Conservation (phyloP, 2,888 invertebrate species). For the Cantharis rustica region DNA sequence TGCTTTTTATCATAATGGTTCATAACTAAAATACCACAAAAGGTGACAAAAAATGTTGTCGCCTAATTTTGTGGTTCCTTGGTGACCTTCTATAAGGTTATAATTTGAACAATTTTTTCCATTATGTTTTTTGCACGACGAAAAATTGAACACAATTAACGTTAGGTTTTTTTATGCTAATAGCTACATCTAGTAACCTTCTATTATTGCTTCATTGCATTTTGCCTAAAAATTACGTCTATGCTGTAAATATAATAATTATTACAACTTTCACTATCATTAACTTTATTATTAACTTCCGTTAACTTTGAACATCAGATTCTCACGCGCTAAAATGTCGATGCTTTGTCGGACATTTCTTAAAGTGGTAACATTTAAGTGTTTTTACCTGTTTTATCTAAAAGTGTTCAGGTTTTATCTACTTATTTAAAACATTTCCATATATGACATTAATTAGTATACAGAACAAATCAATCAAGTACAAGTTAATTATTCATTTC, state of each 20-base stretch:
- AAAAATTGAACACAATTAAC: neutral
- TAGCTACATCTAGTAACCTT: neutral
- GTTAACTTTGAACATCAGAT: conserved; percentile 27
- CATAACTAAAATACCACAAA: neutral
- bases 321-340: conserved; percentile 24
- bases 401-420: conserved; percentile 1
- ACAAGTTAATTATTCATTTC: neutral
- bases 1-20: neutral
- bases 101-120: neutral
- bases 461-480: neutral
- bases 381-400: conserved; percentile 16
- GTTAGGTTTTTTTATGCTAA: neutral
- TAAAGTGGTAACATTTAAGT: conserved; percentile 13
- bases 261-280: conserved; percentile 35
- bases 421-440: neutral
- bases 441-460: neutral
- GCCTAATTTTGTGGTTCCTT: neutral
- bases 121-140: neutral
- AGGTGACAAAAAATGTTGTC: neutral
- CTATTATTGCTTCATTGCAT: neutral
- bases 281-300: conserved; percentile 36
- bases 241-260: conserved; percentile 13
- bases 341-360: conserved; percentile 15
- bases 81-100: neutral
- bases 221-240: neutral